Base-by-base conservation (phyloP, 2,113 vertebrate genomes). In the Xyliphius kryptos region DNA sequence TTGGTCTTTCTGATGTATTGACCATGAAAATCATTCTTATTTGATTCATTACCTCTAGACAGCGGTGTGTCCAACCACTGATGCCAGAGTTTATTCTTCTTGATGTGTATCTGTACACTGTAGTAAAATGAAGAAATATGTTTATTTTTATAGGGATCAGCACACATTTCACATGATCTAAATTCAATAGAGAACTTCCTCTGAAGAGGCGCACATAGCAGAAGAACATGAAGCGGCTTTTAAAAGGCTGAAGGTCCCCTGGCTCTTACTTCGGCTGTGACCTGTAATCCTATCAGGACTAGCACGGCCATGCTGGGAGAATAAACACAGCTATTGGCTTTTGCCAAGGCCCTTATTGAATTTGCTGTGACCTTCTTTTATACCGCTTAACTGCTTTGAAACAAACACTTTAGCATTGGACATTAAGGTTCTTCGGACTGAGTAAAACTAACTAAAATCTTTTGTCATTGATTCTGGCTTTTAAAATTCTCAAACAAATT, bases 211-310 rank as follows among this genome's bases (percentile, higher is more conserved):
- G 48, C 16, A 65, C 67, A 60, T 32, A 50, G 37, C 51, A 68
- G 60, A 50, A 75, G 78, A 83, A 82, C 70, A 58, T 53, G 74
- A 77, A 32, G 72, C 56, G 32, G 40, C 77, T 76, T 81, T 76
- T 79, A 72, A 81, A 65, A 67, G 53, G 60, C 58, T 54, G 38
- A 49, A 21, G 46, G 74, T 80, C 76, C 76, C 74, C 68, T 64
- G 79, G 70, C 77, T 82, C 79, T 78, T 76, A 72, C 80, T 79
- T 78, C 72, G 79, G 73, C 69, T 81, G 75, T 74, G 80, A 85
- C 78, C 79, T 79, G 79, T 79, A 79, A 81, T 81, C 79, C 80
- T 78, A 79, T 73, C 79, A 77, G 69, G 63, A 74, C 77, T 67
- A 72, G 55, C 63, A 71, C 74, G 67, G 78, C 79, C 77, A 78